Percentiles rank a stretch among this genome's conserved stretches.
Evolutionary conservation across 2,797 vertebrate genomes (phyloP).

Genomic region (Salarias fasciatus): DNA sequence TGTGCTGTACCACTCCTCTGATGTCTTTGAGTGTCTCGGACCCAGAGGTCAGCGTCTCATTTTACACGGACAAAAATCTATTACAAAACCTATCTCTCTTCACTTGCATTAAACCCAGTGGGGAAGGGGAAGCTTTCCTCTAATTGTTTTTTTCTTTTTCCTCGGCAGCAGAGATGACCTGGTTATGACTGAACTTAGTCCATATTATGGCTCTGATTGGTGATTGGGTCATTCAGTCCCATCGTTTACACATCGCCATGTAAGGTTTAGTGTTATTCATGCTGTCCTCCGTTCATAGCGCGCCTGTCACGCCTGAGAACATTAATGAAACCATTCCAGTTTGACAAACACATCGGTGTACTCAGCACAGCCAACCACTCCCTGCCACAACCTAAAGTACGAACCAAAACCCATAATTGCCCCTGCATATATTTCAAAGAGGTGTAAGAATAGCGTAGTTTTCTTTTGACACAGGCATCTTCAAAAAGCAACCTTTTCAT

Average conservation of each 20-base stretch:
- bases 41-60: conserved; percentile 84
- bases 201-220: conserved; percentile 53
- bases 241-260: conserved; percentile 60
- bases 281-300: conserved; percentile 3
- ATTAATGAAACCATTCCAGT: conserved; percentile 31
- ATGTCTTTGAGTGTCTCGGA: conserved; percentile 75
- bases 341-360: conserved; percentile 25
- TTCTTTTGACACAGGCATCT: background rate
- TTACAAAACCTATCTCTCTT: conserved; percentile 82
- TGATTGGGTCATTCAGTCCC: conserved; percentile 49
- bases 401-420: background rate
- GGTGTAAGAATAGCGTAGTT: too few species aligned
- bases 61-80: conserved; percentile 86
- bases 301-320: background rate
- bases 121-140: conserved; percentile 67
- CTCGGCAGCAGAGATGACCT: conserved; percentile 62
- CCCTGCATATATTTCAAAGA: background rate
- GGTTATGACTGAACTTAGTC: conserved; percentile 66
- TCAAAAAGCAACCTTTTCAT: conserved; percentile 13
- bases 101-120: conserved; percentile 73
- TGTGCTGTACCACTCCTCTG: conserved; percentile 67
- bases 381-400: background rate
- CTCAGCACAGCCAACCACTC: conserved; percentile 1
- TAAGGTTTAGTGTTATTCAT: conserved; percentile 19
- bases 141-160: conserved; percentile 82